A percentile compares a stretch with the other conserved stretches of the same genome.
Evolutionary conservation across 2,113 vertebrate species (phyloP).

Genomic region (Tyrannus savana): DNA sequence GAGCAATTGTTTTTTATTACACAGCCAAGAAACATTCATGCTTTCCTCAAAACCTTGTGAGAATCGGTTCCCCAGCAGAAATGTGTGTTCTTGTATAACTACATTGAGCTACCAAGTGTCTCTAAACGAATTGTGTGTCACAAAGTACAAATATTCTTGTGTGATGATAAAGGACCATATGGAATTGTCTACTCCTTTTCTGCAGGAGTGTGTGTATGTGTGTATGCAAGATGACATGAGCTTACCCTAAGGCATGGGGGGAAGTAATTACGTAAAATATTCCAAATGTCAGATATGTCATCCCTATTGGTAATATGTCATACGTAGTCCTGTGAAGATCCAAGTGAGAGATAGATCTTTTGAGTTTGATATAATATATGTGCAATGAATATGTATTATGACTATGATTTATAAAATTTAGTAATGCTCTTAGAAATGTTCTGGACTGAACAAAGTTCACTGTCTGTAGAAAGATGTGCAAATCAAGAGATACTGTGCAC

Average conservation of each 20-base stretch:
- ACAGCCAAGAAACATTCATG: neutral
- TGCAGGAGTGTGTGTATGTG: neutral
- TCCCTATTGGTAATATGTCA: neutral
- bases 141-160: neutral
- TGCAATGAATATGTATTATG: slow-evolving; percentile 11
- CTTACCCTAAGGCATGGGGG: neutral
- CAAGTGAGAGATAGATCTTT: neutral
- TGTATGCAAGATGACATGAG: neutral
- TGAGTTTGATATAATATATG: neutral
- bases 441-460: slow-evolving; percentile 7
- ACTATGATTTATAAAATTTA: slow-evolving; percentile 2
- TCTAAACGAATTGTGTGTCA: neutral
- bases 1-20: neutral
- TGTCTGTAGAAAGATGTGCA: neutral
- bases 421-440: slow-evolving; percentile 3
- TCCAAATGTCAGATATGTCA: neutral
- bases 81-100: neutral
- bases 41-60: neutral
- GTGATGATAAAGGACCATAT: neutral
- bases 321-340: neutral
- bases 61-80: neutral
- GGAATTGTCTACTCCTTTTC: neutral
- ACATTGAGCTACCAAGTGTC: neutral
- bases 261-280: slow-evolving; percentile 16
- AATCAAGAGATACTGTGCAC: neutral